Evolutionary conservation across 2,113 vertebrate genomes (phyloP), one percentile per base, ranked within the genome.

Genomic region (Calyptommatus sinebrachiatus): DNA sequence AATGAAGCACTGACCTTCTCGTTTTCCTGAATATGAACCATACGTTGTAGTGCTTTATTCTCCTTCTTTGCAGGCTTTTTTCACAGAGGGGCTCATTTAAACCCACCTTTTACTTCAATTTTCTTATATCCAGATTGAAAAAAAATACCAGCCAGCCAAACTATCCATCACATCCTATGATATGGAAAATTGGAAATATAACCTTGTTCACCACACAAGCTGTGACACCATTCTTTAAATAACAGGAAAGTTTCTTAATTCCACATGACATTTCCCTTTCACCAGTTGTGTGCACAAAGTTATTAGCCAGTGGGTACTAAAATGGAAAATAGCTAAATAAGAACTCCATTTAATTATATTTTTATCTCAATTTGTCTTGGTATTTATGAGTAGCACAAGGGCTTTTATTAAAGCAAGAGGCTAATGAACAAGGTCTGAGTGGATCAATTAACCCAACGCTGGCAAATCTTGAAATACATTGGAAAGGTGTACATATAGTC

Each of bases 351-450:
- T 74, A 83, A 79, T 78, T 83, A 72, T 83, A 86, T 88, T 87
- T 90, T 90, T 26, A 86, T 78, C 84, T 83, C 88, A 84, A 89
- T 88, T 91, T 82, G 86, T 89, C 76, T 85, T 73, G 45, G 70
- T 83, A 73, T 85, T 87, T 83, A 84, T 82, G 82, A 83, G 83
- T 83, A 84, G 78, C 76, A 80, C 76, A 79, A 88, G 83, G 77
- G 16, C 53, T 88, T 90, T 89, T 90, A 86, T 88, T 90, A 90
- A 88, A 90, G 85, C 88, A 88, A 87, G 89, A 86, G 76, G 60
- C 82, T 87, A 85, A 87, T 82, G 86, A 90, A 91, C 89, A 71
- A 86, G 80, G 78, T 78, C 86, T 88, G 84, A 89, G 79, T 81
- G 72, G 82, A 84, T 90, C 87, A 90, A 88, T 90, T 91, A 91